Base-by-base conservation (phyloP, 2,888 invertebrate genomes). In the Chloromyia formosa region DNA sequence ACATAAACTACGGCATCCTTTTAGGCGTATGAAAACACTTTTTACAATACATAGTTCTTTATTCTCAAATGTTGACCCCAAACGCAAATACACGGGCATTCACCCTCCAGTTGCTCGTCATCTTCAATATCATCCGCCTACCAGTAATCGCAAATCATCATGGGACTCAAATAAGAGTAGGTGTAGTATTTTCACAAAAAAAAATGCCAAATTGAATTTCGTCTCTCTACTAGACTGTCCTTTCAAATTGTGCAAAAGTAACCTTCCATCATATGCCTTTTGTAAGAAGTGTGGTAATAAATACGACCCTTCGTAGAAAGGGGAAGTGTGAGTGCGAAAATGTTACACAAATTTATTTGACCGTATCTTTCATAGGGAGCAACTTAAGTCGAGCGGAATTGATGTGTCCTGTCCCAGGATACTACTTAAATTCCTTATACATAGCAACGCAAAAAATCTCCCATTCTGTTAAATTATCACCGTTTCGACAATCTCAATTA, bases 311-410 rank as follows among this genome's bases (percentile, higher is more conserved):
- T 35, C 27, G 49, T 40, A n/a, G 61, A 45, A 54, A 42, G 22
- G n/a, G 1, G 14, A 14, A 66, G 60, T 58, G 45, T 58, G 58
- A 40, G 64, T 64, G 66, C 18, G 64, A 74, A 74, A 74, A 74
- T 74, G 66, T 66, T 64, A 68, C 56, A 22, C 66, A 66, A 74
- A 74, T 66, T 74, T 74, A 74, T 62, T 74, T 74, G 74, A 74
- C 74, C 74, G 74, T 74, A 64, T 5, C 56, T 20, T 66, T 18
- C 66, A 23, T 58, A 1, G 74, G 68, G 74, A 74, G 42, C 45
- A 56, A 74, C 58, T 66, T 66, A 56, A 56, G 66, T 74, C 42
- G 45, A 49, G 14, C 42, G 62, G 49, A 74, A 64, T 54, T 3
- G 64, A 54, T 7, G 27, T 35, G 27, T 35, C 7, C 27, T 35